Evolutionary conservation across 2,888 invertebrate genomes (phyloP).

Genomic region (Hirtodrosophila cameraria): DNA sequence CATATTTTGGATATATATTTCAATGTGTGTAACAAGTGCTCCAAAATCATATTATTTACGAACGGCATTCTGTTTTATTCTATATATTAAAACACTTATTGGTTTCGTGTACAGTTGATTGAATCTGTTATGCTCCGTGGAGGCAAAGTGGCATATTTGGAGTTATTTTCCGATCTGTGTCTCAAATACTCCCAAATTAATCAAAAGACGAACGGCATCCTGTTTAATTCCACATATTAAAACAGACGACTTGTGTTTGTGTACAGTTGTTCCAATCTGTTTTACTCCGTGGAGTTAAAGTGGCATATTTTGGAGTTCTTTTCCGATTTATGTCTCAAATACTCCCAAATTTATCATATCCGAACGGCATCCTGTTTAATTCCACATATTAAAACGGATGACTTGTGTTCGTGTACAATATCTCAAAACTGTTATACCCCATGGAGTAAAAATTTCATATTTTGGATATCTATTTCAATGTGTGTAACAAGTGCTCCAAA

Average conservation of each 20-base stretch:
- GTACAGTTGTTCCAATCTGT: slow-evolving; percentile 24
- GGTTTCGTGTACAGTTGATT: slow-evolving; percentile 15
- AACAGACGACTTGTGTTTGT: slow-evolving; percentile 53
- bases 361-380: slow-evolving; percentile 52
- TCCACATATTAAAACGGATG: slow-evolving; percentile 43
- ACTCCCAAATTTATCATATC: slow-evolving; percentile 26
- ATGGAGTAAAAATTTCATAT: slow-evolving; percentile 47
- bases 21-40: slow-evolving; percentile 63
- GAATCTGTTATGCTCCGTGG: slow-evolving; percentile 5
- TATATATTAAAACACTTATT: slow-evolving; percentile 33
- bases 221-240: slow-evolving; percentile 33
- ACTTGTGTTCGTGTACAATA: slow-evolving; percentile 46
- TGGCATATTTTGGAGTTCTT: slow-evolving; percentile 17
- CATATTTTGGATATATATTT: slow-evolving; percentile 26
- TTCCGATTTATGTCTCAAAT: slow-evolving; percentile 34
- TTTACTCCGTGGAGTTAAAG: slow-evolving; percentile 30
- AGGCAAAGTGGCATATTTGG: slow-evolving; percentile 40
- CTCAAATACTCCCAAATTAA: slow-evolving; percentile 39
- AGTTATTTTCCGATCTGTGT: slow-evolving; percentile 2
- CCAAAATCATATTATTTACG: slow-evolving; percentile 33
- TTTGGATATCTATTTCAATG: slow-evolving; percentile 8
- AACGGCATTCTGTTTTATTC: slow-evolving; percentile 51
- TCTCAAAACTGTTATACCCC: background rate
- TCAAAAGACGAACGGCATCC: slow-evolving; percentile 37
- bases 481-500: slow-evolving; percentile 68